Conservation (phyloP, 1,140 invertebrate species). For the Onthophagus taurus region DNA sequence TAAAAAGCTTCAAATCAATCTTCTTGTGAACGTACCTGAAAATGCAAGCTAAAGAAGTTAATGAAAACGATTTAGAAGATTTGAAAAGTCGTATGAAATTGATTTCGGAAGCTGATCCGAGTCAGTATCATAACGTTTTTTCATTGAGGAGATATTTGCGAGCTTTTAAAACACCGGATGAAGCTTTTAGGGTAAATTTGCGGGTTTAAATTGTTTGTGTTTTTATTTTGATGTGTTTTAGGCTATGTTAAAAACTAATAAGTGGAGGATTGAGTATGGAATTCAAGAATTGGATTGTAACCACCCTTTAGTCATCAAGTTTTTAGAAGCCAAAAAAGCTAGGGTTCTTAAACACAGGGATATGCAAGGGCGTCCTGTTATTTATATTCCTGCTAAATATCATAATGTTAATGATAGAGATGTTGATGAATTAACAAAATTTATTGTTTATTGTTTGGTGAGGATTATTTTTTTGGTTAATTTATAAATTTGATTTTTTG, state of each 20-base stretch:
- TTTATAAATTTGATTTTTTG: conserved; percentile 8
- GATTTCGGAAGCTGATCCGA: conserved; percentile 57
- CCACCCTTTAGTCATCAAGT: conserved; percentile 49
- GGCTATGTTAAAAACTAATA: conserved; percentile 67
- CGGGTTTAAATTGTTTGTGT: conserved; percentile 6
- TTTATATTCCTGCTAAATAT: conserved; percentile 67
- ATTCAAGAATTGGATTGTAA: conserved; percentile 46
- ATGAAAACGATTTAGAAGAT: conserved; percentile 51
- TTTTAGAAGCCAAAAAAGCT: conserved; percentile 51
- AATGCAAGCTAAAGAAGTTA: no score
- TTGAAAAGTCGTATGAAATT: conserved; percentile 59
- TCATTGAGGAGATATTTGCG: conserved; percentile 56
- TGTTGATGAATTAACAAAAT: conserved; percentile 64
- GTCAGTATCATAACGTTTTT: conserved; percentile 61
- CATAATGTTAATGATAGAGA: conserved; percentile 60
- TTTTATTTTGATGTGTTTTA: conserved; percentile 31
- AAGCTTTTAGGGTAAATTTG: conserved; percentile 53
- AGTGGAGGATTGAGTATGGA: conserved; percentile 63
- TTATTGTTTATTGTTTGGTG: conserved; percentile 65
- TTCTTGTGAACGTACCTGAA: no score
- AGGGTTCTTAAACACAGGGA: conserved; percentile 58
- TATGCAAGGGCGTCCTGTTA: conserved; percentile 57
- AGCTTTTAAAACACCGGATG: conserved; percentile 60
- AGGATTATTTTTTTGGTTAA: conserved; percentile 23
- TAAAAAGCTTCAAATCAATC: no score